Conservation (phyloP, 2,888 invertebrate genomes). For the Caenorhabditis sp. region DNA sequence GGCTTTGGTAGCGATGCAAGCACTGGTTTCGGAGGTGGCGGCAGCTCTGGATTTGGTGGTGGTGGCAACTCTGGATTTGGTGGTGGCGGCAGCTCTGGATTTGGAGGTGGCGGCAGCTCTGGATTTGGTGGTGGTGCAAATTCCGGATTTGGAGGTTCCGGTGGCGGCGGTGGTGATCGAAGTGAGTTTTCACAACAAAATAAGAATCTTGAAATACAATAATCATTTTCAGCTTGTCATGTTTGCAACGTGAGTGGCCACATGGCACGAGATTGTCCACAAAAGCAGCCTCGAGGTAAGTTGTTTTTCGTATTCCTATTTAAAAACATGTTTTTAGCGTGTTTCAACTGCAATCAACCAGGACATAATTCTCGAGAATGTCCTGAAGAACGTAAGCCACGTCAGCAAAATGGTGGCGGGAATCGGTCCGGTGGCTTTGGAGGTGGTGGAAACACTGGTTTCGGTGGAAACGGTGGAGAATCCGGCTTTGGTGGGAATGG, state of each 20-base stretch:
- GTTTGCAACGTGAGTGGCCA: conserved; percentile 22
- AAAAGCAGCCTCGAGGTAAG: conserved; percentile 21
- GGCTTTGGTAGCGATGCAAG: conserved; percentile 9
- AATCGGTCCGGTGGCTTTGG: conserved; percentile 1
- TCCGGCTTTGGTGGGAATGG: conserved; percentile 18
- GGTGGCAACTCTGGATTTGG: conserved; percentile 1
- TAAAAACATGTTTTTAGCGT: conserved; percentile 20
- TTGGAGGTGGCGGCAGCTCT: too few species aligned
- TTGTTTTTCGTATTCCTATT: too few species aligned
- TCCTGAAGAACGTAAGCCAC: conserved; percentile 23
- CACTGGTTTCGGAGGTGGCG: background rate
- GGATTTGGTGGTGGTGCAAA: too few species aligned
- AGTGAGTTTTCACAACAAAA: background rate
- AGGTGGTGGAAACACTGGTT: conserved; percentile 1
- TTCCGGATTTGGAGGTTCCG: too few species aligned
- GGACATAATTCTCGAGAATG: conserved; percentile 42
- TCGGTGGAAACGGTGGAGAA: background rate
- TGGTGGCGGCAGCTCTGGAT: background rate
- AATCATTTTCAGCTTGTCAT: conserved; percentile 23
- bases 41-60: conserved; percentile 8
- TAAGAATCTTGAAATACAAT: background rate
- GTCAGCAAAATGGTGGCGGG: conserved; percentile 12
- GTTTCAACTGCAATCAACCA: conserved; percentile 41
- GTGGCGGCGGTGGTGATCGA: too few species aligned
- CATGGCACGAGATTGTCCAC: conserved; percentile 17